Evolutionary conservation across 2,888 invertebrate species (phyloP), one percentile per base, ranked within the genome.

Genomic region (Drosophila paranaensis): DNA sequence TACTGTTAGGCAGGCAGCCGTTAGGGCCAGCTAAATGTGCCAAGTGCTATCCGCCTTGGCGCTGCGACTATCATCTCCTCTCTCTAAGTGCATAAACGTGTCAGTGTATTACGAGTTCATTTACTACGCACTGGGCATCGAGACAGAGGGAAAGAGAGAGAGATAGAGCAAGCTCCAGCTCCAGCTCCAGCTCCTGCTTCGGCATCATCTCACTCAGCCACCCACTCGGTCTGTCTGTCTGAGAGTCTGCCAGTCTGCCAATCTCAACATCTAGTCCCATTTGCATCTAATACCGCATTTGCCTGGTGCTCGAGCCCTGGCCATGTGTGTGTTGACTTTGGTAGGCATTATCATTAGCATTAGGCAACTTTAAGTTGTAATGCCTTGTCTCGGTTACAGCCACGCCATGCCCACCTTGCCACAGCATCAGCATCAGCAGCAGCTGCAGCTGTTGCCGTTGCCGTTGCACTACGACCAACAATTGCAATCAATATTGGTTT

Each of bases 41-140:
- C 82, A 88, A 88, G 88, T 79, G 80, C 66, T 64, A 50, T 48
- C 37, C 39, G 63, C 62, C 43, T 57, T 42, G 45, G 14, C 48
- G 30, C 60, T 43, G 27, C 70, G 25, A 30, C n/a, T 63, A 62
- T 56, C 55, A 57, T 39, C 33, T 51, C 48, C 50, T 50, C 68
- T 57, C 35, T 65, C 73, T 81, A 79, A 84, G 84, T 84, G 84
- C 87, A 79, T 84, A 89, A 84, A 77, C 89, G 89, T 85, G 85
- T 85, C 84, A 87, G 82, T 77, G 88, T 77, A 89, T 81, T 87
- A 85, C 77, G 89, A 81, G 82, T 84, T 87, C 80, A 85, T 85
- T 89, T 87, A 74, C 82, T 79, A 46, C 67, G 51, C 33, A 48
- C 61, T 46, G 54, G 61, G 57, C 65, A 71, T 46, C 68, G 51